Base-by-base conservation (phyloP, 1,140 invertebrate genomes). In the Brachystomella parvula region DNA sequence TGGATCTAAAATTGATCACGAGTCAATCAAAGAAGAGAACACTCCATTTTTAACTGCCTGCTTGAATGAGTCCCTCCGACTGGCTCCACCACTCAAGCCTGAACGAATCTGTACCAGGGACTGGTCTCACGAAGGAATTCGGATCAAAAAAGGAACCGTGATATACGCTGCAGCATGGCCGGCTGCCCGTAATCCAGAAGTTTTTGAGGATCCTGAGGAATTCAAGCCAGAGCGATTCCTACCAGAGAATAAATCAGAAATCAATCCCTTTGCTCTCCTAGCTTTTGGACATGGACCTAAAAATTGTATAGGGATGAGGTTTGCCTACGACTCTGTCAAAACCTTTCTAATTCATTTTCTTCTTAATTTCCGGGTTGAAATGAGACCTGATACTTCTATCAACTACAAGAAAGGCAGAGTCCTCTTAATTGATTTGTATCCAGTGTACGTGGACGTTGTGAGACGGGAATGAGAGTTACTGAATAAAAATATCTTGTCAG, bases 211-310 rank as follows among this genome's bases (percentile, higher is more conserved):
- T 75, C 89, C 94, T 0, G 82, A 89, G 32, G 82, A 79, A 61
- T 97, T 94, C 76, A 83, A 96, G 80, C 94, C 94, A 0, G 92
- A 96, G 68, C 87, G 94, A 76, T 97, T 96, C 81, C 79, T 92
- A 53, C 87, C 89, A 0, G 92, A 95, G 77, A 86, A 85, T 65
- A 68, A 64, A 24, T 12, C 15, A 0, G 53, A 47, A 26, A 21
- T 68, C 0, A 58, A 72, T 44, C 39, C 62, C 1, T 72, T 64
- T 39, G 61, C 65, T 3, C 70, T 70, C 32, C 47, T 59, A 12
- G 9, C 66, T 12, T 72, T 72, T 66, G 71, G 68, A 2, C 63
- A 67, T 24, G 65, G 65, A 17, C 69, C 65, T 19, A 39, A 65
- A 58, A 63, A 63, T 28, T 72, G 71, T 30, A 70, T 72, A 57